phyloP scores from a whole-genome alignment of 2,113 vertebrate species.

The Pollimyrus isidori region DNA sequence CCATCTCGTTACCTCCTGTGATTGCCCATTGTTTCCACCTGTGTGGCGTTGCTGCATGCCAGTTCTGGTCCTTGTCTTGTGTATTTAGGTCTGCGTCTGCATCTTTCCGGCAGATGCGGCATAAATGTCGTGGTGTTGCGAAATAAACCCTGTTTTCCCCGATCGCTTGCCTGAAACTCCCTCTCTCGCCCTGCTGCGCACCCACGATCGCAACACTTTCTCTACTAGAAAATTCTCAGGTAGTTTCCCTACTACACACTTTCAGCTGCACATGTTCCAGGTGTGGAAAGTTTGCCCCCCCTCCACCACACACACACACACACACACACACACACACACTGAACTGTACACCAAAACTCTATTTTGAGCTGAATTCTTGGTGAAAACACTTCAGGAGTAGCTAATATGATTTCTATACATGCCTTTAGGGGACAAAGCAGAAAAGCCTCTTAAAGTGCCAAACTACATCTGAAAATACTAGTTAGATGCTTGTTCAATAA shows the following conservation, averaged over 20 bases:
- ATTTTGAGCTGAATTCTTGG: not conserved
- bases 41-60: no score
- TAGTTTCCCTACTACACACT: not conserved
- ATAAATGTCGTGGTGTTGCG: no score
- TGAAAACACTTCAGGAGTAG: not conserved
- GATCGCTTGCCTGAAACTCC: no score
- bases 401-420: conserved; percentile 6
- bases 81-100: no score
- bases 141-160: no score
- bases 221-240: not conserved
- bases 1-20: no score
- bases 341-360: not conserved
- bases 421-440: not conserved
- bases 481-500: not conserved
- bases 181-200: no score
- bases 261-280: not conserved
- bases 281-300: not conserved
- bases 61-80: no score
- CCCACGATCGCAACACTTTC: no score
- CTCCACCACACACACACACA: no score
- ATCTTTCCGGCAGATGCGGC: no score
- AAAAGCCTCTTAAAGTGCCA: not conserved
- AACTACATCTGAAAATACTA: not conserved
- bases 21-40: no score
- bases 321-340: not conserved